Evolutionary conservation across 2,797 vertebrate species (phyloP).

Genomic region (Alcedo quadribrachys): DNA sequence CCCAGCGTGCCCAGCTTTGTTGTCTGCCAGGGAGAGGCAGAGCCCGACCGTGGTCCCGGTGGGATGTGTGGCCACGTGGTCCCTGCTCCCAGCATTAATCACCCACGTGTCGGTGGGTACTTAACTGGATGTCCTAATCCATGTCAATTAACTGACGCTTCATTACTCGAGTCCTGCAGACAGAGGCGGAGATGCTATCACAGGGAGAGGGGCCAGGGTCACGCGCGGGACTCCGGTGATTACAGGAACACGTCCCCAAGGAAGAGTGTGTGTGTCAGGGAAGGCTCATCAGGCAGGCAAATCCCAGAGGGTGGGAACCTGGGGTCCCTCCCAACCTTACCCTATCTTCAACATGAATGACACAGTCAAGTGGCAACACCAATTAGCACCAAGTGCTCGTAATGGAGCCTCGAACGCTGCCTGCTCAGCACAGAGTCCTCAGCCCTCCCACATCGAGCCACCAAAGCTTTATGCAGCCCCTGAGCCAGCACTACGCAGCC

Average conservation of each 20-base stretch:
- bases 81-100: slow-evolving; percentile 22
- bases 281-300: not conserved
- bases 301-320: not conserved
- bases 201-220: not conserved
- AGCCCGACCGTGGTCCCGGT: accelerated
- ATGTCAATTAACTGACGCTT: slow-evolving; percentile 46
- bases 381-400: not conserved
- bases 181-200: not conserved
- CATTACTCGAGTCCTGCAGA: slow-evolving; percentile 19
- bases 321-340: not conserved
- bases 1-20: not conserved
- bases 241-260: accelerated
- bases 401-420: accelerated
- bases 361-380: not conserved
- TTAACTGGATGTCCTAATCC: slow-evolving; percentile 53
- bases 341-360: not conserved
- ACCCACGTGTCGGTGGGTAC: slow-evolving; percentile 16
- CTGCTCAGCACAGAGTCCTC: not conserved
- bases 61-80: not conserved
- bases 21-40: not conserved
- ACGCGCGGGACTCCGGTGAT: not conserved
- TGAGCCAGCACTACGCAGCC: not conserved
- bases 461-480: not conserved
- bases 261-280: accelerated
- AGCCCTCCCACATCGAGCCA: not conserved